These are phyloP conservation scores for Serranus cabrilla DNA, from an alignment of 2,797 vertebrate genomes.

Conservation along the genomic window DNA sequence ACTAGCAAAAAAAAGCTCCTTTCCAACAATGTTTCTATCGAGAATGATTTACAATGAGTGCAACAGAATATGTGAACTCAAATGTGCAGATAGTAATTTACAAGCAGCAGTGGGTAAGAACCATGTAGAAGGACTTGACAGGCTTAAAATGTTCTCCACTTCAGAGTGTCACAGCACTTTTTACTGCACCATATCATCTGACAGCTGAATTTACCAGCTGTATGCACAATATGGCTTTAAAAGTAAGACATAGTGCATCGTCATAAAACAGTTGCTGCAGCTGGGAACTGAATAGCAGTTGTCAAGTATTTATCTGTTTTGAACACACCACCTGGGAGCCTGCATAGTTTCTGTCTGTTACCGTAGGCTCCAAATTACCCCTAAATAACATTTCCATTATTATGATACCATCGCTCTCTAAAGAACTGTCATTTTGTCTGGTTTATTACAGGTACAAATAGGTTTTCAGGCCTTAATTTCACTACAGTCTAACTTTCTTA, in stretches of 20 bases:
- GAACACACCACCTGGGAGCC: background rate
- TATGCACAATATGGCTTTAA: background rate
- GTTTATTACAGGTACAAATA: background rate
- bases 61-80: background rate
- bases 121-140: background rate
- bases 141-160: background rate
- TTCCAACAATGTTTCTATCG: background rate
- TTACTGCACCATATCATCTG: background rate
- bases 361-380: constrained; percentile 6
- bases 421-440: background rate
- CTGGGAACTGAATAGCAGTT: background rate
- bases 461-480: background rate
- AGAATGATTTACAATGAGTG: constrained; percentile 14
- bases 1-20: background rate
- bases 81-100: background rate
- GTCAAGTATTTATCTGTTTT: background rate
- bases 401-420: background rate
- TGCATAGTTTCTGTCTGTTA: background rate
- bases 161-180: background rate
- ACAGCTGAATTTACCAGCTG: background rate
- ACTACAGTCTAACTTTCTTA: too few species aligned
- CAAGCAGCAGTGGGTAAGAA: constrained; percentile 1
- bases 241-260: background rate
- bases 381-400: constrained; percentile 11
- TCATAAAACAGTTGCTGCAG: constrained; percentile 3